Evolutionary conservation across 2,113 vertebrate genomes (phyloP), one percentile per base, ranked within the genome.

Genomic region (Puntigrus tetrazona): DNA sequence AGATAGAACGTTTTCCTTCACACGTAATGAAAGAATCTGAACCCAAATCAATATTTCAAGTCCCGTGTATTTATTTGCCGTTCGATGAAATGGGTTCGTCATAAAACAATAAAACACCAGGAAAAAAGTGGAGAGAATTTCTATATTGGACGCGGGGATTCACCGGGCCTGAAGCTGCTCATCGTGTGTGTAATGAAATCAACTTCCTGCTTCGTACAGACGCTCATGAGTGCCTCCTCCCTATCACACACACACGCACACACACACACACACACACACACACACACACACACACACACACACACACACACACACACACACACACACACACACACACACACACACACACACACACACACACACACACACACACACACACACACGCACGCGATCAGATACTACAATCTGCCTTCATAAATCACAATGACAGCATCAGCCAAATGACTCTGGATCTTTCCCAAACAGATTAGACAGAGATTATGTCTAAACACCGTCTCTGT

Each of bases 401-500:
- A 3, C 50, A 52, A 52, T 52, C 27, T 25, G 29, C 52, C 31
- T 41, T 78, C 76, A 59, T 61, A 59, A 78, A 61, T 59, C 52
- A 78, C 52, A 59, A 18, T 41, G 34, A 59, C 34, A 59, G 29
- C 76, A 59, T 59, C 76, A 25, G 76, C 34, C 52, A 78, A 59
- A 41, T 8, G 34, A 59, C 52, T 57, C 50, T 57, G 75, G 75
- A 57, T 59, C 22, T 16, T 25, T 38, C 20, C 11, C 52, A 77
- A 77, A 55, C 10, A 55, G 29, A 77, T n/a, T 29, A 76, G 74
- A 34, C 18, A 31, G 75, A 78, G 50, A 78, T 59, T 59, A 41
- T 72, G 22, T 72, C 10, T 43, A 10, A 55, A 55, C 74, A 52
- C 45, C 5, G 25, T 70, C 63, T 67, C 18, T 38, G 34, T 70